Evolutionary conservation across 1,140 invertebrate species (phyloP), one percentile per base, ranked within the genome.

Genomic region (Cherax quadricarinatus): DNA sequence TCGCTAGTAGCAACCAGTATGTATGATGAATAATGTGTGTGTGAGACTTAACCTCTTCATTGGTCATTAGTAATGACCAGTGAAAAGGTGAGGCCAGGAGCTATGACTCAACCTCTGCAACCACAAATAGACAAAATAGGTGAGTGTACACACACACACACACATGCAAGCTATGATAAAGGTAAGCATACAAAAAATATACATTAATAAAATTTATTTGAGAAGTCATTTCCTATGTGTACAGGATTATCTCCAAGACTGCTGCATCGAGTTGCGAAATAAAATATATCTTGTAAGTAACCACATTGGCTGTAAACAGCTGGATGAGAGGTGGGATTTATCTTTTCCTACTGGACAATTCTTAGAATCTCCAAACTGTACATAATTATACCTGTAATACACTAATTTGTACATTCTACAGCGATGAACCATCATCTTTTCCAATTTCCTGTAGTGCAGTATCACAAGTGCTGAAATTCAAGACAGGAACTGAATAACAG

Each of bases 181-280:
- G 60, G 49, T 24, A 81, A 88, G 30, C 81, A 90, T 21, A 53
- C 53, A 57, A 57, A 14, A 57, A 14, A 10, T 51, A 16, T 89
- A 82, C 79, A 84, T 73, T 90, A 90, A 90, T 90, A 90, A 90
- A 90, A 90, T 90, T 90, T 90, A 90, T 90, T 90, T 90, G 81
- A 90, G 79, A 90, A 90, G 48, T 78, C 75, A 73, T 79, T 88
- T 88, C 30, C 48, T 88, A 88, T 88, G 53, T 51, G 75, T 88
- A 88, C 86, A 88, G 75, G 49, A 41, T 88, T 62, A 79, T 79
- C 86, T 90, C 88, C 48, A 83, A 85, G 80, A 90, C 82, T 73
- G 82, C 70, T 85, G 81, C 88, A 53, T 84, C 66, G 78, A 12
- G 70, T 73, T 87, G 0, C 30, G 70, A 87, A 87, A 73, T 87